Conservation (phyloP, 2,888 invertebrate genomes). For the Torymus auratus region DNA sequence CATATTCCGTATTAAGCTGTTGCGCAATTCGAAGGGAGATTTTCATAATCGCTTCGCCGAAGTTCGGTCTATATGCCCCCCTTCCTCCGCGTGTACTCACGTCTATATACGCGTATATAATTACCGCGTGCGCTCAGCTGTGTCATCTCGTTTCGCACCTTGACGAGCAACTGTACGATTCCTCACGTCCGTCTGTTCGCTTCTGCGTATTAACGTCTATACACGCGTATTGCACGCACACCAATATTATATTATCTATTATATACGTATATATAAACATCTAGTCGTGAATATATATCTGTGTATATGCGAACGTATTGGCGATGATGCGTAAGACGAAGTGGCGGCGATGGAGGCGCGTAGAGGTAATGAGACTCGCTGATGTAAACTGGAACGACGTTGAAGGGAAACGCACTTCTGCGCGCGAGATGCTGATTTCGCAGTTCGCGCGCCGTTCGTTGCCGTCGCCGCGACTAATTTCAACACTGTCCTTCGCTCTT, state of each 20-base stretch:
- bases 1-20: conserved; percentile 34
- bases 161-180: conserved; percentile 66
- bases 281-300: background rate
- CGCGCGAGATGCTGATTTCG: conserved; percentile 17
- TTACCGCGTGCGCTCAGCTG: conserved; percentile 70
- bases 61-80: background rate
- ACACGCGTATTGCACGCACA: background rate
- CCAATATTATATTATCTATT: too few relatives aligned
- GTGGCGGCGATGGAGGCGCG: background rate
- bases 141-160: conserved; percentile 71
- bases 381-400: conserved; percentile 44
- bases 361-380: conserved; percentile 24
- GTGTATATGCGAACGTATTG: background rate
- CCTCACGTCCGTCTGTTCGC: conserved; percentile 4
- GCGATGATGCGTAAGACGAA: conserved; percentile 27
- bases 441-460: background rate
- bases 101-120: conserved; percentile 62
- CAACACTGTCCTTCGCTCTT: conserved; percentile 43
- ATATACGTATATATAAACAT: too few relatives aligned
- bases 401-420: background rate
- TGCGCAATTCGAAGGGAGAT: conserved; percentile 45
- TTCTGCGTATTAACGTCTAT: background rate
- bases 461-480: conserved; percentile 28
- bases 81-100: background rate
- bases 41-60: conserved; percentile 49